Conservation (phyloP, 2,797 vertebrate species). For the Anguilla anguilla region DNA sequence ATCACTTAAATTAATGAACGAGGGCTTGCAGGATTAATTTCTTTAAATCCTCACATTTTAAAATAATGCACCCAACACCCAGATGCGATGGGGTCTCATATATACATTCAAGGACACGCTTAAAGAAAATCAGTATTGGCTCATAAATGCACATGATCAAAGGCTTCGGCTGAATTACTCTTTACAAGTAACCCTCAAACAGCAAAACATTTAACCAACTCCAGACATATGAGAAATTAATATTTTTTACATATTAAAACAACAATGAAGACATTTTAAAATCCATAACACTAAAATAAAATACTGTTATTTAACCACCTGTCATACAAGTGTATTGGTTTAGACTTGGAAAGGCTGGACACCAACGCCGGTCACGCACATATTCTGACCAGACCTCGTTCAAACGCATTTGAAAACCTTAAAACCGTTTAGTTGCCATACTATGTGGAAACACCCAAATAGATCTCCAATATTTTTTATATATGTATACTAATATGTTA, state of each 20-base stretch:
- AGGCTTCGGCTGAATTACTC: neutral
- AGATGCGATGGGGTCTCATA: neutral
- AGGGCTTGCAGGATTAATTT: neutral
- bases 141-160: neutral
- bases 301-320: neutral
- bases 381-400: neutral
- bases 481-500: too few species aligned
- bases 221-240: neutral
- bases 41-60: neutral
- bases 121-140: neutral
- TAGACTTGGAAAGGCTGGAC: neutral
- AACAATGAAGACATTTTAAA: neutral
- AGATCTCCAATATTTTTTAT: neutral
- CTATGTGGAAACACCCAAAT: neutral
- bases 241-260: neutral
- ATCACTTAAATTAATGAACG: neutral
- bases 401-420: neutral
- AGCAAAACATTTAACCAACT: neutral
- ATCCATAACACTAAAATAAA: neutral
- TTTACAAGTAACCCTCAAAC: neutral
- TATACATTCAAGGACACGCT: neutral
- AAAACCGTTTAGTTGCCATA: neutral
- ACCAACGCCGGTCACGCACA: neutral
- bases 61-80: neutral
- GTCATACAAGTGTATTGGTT: neutral